phyloP scores from a whole-genome alignment of 2,797 vertebrate species.

The Anas bernieri region DNA sequence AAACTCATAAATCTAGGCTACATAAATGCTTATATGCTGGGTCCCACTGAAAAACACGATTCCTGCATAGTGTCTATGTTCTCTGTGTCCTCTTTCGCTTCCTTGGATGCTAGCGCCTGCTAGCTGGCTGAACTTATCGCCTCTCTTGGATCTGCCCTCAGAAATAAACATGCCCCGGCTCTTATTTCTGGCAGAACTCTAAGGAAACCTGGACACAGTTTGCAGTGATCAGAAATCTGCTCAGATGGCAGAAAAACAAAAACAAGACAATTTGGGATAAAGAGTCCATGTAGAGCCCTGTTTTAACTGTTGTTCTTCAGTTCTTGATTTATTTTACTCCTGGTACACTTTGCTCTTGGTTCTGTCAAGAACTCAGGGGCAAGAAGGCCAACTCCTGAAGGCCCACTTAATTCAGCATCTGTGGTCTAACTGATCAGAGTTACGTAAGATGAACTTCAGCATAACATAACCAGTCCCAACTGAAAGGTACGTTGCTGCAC shows the following conservation, averaged over 20 bases:
- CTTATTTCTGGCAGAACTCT: constrained; percentile 47
- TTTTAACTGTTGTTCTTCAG: background rate
- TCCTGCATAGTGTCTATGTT: background rate
- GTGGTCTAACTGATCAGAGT: constrained; percentile 9
- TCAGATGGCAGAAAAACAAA: background rate
- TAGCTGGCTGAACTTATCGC: constrained; percentile 51
- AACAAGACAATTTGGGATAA: background rate
- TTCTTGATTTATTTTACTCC: constrained; percentile 43
- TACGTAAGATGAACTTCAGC: constrained; percentile 35
- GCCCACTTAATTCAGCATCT: constrained; percentile 50
- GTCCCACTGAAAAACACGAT: background rate
- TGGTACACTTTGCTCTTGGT: constrained; percentile 22
- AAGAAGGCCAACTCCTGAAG: constrained; percentile 43
- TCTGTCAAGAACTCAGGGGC: background rate
- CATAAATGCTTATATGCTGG: background rate
- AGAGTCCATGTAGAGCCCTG: background rate
- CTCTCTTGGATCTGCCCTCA: constrained; percentile 50
- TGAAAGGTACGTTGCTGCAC: constrained; percentile 38
- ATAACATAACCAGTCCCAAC: constrained; percentile 8
- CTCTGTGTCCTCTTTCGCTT: constrained; percentile 24
- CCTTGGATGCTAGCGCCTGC: constrained; percentile 17
- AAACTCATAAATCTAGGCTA: background rate
- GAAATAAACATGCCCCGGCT: constrained; percentile 41
- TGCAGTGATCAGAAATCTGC: constrained; percentile 31
- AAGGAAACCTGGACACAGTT: constrained; percentile 27